Evolutionary conservation across 2,888 invertebrate species (phyloP).

Genomic region (Ornithoptera alexandrae): DNA sequence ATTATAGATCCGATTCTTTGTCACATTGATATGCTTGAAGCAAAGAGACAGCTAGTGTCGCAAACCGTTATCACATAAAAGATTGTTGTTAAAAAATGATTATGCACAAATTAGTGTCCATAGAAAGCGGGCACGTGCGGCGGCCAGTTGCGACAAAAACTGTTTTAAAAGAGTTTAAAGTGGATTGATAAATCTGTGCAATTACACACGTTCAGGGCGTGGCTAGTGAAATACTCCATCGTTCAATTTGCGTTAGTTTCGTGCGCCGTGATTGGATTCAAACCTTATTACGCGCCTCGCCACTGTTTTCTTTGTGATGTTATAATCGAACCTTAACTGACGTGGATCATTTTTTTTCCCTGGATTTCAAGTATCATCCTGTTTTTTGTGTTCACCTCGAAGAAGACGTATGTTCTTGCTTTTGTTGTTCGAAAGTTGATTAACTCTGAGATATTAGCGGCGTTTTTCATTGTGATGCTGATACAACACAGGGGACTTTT

Average conservation of each 20-base stretch:
- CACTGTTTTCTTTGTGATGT: slow-evolving; percentile 53
- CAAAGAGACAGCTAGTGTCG: neutral
- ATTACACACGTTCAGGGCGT: slow-evolving; percentile 70
- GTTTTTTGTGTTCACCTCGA: slow-evolving; percentile 33
- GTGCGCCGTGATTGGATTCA: slow-evolving; percentile 58
- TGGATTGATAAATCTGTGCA: slow-evolving; percentile 67
- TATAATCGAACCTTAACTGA: slow-evolving; percentile 47
- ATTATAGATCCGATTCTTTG: neutral
- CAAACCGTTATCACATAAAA: slow-evolving; percentile 24
- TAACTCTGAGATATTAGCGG: slow-evolving; percentile 22
- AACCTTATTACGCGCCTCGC: slow-evolving; percentile 63
- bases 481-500: slow-evolving; percentile 20
- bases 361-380: slow-evolving; percentile 37
- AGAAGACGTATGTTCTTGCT: slow-evolving; percentile 27
- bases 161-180: slow-evolving; percentile 53
- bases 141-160: slow-evolving; percentile 57
- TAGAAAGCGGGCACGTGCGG: slow-evolving; percentile 77
- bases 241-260: slow-evolving; percentile 63
- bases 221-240: slow-evolving; percentile 71
- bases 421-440: slow-evolving; percentile 29
- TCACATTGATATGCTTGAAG: neutral
- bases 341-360: slow-evolving; percentile 40
- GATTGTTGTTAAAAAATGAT: slow-evolving; percentile 51
- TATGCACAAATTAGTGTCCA: slow-evolving; percentile 65
- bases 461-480: slow-evolving; percentile 13